Percentiles rank a stretch among this genome's conserved stretches.
phyloP scores from a whole-genome alignment of 2,888 invertebrate species.

The Protodeltote pygarga region DNA sequence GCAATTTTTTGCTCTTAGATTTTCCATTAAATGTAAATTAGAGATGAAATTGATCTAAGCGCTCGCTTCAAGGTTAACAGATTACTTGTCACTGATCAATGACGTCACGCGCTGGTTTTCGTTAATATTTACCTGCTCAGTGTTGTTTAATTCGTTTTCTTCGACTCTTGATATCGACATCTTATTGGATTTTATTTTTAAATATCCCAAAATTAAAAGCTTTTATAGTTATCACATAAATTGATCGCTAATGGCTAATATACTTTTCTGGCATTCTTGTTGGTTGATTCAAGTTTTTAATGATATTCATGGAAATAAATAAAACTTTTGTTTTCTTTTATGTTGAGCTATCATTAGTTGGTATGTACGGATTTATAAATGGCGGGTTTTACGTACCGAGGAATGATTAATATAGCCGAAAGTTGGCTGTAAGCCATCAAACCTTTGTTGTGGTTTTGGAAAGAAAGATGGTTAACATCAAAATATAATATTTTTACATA shows the following conservation, averaged over 20 bases:
- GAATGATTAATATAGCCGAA: conserved; percentile 73
- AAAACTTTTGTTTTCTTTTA: conserved; percentile 50
- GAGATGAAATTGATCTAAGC: conserved; percentile 64
- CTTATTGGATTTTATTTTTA: conserved; percentile 41
- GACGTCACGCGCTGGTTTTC: conserved; percentile 50
- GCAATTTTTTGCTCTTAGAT: conserved; percentile 57
- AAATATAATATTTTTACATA: conserved; percentile 43
- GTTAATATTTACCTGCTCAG: conserved; percentile 26
- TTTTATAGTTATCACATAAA: conserved; percentile 50
- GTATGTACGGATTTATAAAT: conserved; percentile 67
- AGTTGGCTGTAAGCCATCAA: conserved; percentile 72
- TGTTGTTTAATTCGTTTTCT: conserved; percentile 33
- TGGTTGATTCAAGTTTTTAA: conserved; percentile 38
- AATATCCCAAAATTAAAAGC: conserved; percentile 44
- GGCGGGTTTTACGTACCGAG: conserved; percentile 63
- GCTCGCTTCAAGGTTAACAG: conserved; percentile 56
- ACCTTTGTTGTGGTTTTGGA: conserved; percentile 68
- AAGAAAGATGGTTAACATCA: conserved; percentile 57
- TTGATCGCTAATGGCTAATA: conserved; percentile 52
- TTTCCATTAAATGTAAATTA: conserved; percentile 70
- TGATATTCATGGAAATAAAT: conserved; percentile 38
- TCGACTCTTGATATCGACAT: conserved; percentile 35
- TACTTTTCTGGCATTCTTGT: conserved; percentile 39
- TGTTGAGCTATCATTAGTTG: conserved; percentile 54
- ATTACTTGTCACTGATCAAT: conserved; percentile 41